Evolutionary conservation across 2,888 invertebrate genomes (phyloP), one percentile per base, ranked within the genome.

Genomic region (Apocheima hispidaria): DNA sequence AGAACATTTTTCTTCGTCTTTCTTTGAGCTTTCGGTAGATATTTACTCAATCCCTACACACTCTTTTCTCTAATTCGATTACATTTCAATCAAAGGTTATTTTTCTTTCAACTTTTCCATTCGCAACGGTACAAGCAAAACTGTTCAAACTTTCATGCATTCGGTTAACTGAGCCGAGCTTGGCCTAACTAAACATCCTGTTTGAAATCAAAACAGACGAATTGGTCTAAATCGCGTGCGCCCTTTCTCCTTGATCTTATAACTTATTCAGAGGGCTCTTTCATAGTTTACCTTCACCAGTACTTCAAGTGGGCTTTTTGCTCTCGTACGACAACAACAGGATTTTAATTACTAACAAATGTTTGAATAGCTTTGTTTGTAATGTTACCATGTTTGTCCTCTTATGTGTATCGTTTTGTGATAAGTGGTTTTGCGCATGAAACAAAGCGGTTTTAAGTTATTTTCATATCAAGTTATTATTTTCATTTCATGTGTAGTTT

Each of bases 231-330:
- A 48, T 62, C 57, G 64, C 61, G 56, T 30, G 48, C 60, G 51
- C 61, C 48, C 51, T 48, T 56, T 28, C 61, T 56, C 62, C 69
- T 70, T 65, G 63, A 46, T 66, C 65, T 69, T 66, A 70, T 75
- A 70, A 74, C 71, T 74, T 75, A 75, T 75, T 75, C 75, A 74
- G 63, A 54, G 49, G 65, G 66, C 66, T 61, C 59, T 70, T 70
- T 66, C 66, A 49, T 48, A 62, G 61, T 56, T 46, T 52, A 41
- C 46, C 28, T 52, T 50, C 40, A 30, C 46, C 60, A 51, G 61
- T 52, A 23, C 10, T n/a, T 38, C 40, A 52, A 46, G 40, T 56
- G 18, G 40, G 20, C 50, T 40, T 51, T 51, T 51, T 51, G 12
- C 51, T 30, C 12, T 12, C 51, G 28, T 12, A 2, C 10, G 7